Base-by-base conservation (phyloP, 2,797 vertebrate genomes). In the Kryptolebias ocellatus region DNA sequence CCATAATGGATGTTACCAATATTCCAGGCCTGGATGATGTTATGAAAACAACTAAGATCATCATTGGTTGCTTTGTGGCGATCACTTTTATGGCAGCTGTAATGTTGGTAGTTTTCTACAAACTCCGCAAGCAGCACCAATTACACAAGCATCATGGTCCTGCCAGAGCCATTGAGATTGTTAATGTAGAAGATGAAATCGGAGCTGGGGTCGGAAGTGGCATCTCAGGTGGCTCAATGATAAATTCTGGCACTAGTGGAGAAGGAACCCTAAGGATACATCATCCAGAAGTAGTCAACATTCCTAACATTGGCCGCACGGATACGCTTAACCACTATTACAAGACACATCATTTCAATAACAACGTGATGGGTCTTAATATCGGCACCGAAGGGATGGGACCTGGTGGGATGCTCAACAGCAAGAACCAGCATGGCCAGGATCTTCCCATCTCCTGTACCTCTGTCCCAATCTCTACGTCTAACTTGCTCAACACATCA, bases 1-100 rank as follows among this genome's bases (percentile, higher is more conserved):
- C 96, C 27, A 92, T 96, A 78, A 96, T 96, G 28, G 95, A 95
- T 60, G 94, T 95, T 71, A 95, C 95, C 7, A 94, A 95, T 70
- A 93, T 97, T 78, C 95, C 96, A 18, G 95, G 96, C 67, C 83
- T 98, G 27, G 96, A 98, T 52, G 96, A 97, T 53, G 96, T 98
- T 50, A 96, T 98, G 95, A 98, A 98, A 93, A 98, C 96, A 51
- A 98, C 96, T 58, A 98, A 98, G 89, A 98, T 98, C 81, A 98
- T 98, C 86, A 97, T 97, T n/a, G 96, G 96, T 80, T 98, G 96
- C 87, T 98, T 98, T 28, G 96, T 98, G 76, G 96, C 96, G 74
- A 98, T 98, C 84, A 98, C 96, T 0, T 97, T 98, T 84, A 97
- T 98, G 96, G 96, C 96, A 3, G 96, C 96, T 1, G 96, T 97